These are phyloP conservation scores for Chloroclystis v-ata DNA, from an alignment of 2,888 invertebrate genomes.

Conservation along the genomic window DNA sequence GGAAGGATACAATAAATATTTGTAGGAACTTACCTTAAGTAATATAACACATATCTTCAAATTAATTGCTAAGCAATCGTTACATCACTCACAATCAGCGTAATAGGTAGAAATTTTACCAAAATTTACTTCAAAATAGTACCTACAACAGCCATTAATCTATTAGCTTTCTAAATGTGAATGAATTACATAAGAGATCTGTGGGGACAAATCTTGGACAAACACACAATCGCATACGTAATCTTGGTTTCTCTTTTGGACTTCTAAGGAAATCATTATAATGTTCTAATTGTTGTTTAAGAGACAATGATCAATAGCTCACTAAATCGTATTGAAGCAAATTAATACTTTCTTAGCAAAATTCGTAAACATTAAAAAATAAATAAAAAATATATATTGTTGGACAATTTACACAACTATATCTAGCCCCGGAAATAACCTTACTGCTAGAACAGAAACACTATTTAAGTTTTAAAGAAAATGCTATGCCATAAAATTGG, in stretches of 20 bases:
- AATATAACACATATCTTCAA: not conserved
- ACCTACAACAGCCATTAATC: constrained; percentile 42
- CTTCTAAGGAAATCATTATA: constrained; percentile 22
- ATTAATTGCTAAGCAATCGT: constrained; percentile 23
- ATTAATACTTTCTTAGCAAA: too few species aligned
- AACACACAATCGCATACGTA: constrained; percentile 37
- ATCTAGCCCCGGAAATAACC: too few species aligned
- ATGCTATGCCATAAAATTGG: not conserved
- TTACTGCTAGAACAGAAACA: too few species aligned
- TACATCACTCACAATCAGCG: constrained; percentile 34
- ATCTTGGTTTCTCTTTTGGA: constrained; percentile 43
- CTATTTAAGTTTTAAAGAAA: not conserved
- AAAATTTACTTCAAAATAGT: constrained; percentile 38
- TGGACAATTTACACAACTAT: too few species aligned
- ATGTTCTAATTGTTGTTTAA: constrained; percentile 23
- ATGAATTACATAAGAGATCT: constrained; percentile 37
- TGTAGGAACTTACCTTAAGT: too few species aligned
- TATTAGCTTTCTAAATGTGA: constrained; percentile 41
- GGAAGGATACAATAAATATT: too few species aligned
- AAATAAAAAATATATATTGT: not conserved
- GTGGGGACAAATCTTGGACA: constrained; percentile 35
- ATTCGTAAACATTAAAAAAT: not conserved
- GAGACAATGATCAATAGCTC: constrained; percentile 16
- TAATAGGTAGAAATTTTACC: constrained; percentile 37
- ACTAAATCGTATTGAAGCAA: too few species aligned